Evolutionary conservation across 2,888 invertebrate species (phyloP).

Genomic region (Oasisia sp.): DNA sequence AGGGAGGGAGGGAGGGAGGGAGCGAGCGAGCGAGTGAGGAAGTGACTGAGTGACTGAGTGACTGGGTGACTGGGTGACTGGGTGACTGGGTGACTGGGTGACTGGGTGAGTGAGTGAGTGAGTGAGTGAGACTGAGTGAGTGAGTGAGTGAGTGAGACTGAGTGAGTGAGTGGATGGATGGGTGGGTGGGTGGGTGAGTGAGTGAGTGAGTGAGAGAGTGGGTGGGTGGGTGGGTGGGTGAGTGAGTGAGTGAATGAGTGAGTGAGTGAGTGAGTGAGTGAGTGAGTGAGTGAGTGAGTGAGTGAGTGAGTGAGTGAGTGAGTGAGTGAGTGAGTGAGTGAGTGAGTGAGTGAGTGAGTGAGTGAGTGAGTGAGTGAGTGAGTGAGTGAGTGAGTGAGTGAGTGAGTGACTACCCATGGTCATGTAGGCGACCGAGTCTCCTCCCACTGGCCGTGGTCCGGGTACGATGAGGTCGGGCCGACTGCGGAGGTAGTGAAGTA

Average conservation of each 20-base stretch:
- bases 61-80: neutral
- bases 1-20: no score
- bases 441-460: neutral
- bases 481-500: neutral
- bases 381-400: neutral
- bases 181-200: no score
- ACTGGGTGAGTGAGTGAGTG: neutral
- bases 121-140: no score
- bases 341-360: neutral
- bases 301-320: neutral
- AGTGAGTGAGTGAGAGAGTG: no score
- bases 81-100: neutral
- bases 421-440: neutral
- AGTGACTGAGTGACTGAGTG: no score
- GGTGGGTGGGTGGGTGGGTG: no score
- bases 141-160: no score
- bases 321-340: neutral
- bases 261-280: neutral
- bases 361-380: neutral
- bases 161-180: no score
- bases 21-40: no score
- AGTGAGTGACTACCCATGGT: neutral
- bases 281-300: neutral
- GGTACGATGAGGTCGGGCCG: neutral
- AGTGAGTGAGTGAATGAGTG: no score